Evolutionary conservation across 2,113 vertebrate genomes (phyloP).

Genomic region (Alectura lathami): DNA sequence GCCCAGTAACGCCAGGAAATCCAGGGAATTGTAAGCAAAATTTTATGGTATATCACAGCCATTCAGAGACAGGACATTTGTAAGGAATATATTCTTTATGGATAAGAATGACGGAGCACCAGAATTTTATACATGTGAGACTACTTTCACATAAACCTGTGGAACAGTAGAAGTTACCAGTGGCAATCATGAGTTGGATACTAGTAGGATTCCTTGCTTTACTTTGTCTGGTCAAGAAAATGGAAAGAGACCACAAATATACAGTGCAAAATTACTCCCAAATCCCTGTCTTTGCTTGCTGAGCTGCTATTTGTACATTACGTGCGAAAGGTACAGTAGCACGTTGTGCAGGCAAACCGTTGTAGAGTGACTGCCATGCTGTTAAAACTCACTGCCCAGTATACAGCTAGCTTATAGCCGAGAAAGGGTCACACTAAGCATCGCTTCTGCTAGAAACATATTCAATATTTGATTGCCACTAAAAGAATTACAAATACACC

Average conservation of each 20-base stretch:
- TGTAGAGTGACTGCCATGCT: not conserved
- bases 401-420: not conserved
- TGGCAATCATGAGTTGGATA: not conserved
- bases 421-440: not conserved
- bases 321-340: not conserved
- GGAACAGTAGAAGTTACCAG: slow-evolving; percentile 12
- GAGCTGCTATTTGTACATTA: not conserved
- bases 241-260: slow-evolving; percentile 2
- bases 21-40: not conserved
- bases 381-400: not conserved
- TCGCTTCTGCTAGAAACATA: not conserved
- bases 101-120: not conserved
- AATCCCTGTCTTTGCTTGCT: not conserved
- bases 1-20: not conserved
- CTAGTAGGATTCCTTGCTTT: slow-evolving; percentile 19
- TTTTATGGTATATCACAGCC: not conserved
- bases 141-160: not conserved
- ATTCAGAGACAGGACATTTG: not conserved
- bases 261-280: not conserved
- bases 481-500: not conserved
- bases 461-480: not conserved
- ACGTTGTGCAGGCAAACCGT: not conserved
- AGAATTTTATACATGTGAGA: not conserved
- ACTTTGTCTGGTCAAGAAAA: slow-evolving; percentile 29
- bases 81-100: not conserved